Conservation (phyloP, 2,113 vertebrate species). For the Actinemys pallida region DNA sequence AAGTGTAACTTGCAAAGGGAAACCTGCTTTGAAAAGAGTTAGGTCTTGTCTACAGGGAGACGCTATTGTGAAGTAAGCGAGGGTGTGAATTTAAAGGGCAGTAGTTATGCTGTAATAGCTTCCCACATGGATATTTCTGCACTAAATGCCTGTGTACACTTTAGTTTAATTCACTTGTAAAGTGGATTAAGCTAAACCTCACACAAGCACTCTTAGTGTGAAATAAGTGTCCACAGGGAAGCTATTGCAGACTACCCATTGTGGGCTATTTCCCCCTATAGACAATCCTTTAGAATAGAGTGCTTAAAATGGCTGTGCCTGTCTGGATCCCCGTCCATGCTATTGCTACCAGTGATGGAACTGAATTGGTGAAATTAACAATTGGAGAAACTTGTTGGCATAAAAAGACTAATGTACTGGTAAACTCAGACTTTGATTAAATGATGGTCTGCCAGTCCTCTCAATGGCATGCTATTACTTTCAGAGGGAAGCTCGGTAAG, state of each 20-base stretch:
- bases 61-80: neutral
- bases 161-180: neutral
- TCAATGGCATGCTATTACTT: neutral
- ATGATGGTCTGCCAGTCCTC: conserved; percentile 8
- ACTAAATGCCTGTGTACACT: neutral
- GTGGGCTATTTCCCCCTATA: neutral
- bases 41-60: neutral
- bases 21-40: neutral
- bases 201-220: neutral
- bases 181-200: neutral
- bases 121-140: neutral
- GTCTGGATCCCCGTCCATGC: fast-evolving
- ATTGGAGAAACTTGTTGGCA: neutral
- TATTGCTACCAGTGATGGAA: neutral
- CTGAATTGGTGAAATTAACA: neutral
- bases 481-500: neutral
- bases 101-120: neutral
- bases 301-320: neutral
- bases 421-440: conserved; percentile 28
- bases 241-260: neutral
- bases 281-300: neutral
- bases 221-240: no score
- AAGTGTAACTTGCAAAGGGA: neutral
- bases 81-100: neutral
- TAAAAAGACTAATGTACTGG: fast-evolving